Evolutionary conservation across 2,797 vertebrate genomes (phyloP), one percentile per base, ranked within the genome.

Genomic region (Zalophus californianus): DNA sequence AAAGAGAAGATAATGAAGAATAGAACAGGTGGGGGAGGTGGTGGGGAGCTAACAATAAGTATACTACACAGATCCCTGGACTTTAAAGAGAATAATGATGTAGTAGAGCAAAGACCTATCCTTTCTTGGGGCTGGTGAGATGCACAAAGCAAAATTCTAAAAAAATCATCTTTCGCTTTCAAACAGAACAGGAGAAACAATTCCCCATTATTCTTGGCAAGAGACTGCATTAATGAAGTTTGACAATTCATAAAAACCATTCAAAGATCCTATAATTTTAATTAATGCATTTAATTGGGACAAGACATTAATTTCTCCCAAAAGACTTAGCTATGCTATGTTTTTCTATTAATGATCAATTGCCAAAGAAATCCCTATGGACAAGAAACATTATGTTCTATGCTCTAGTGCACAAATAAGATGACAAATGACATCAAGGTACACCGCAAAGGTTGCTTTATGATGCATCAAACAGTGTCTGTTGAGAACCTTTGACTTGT

Each of bases 291-390:
- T 97, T 96, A 94, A 96, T 94, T 84, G 70, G 92, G 62, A 88
- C 3, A 82, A 94, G 44, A 98, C 75, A 94, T 97, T 97, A 97
- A 97, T 96, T 97, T 98, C 32, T 93, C 87, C 98, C 89, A 29
- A 21, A 95, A 77, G 96, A 97, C 92, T 98, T 97, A 96, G 91
- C 60, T 91, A 86, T 94, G 97, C 83, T 97, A 11, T 91, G 66
- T 86, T 98, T 98, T 98, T 97, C 95, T 98, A 97, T 98, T 98
- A 98, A 97, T 5, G 2, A 96, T 97, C 96, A 98, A 98, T 97
- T 97, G 88, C 89, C 95, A 94, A 97, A 97, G 79, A 97, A 98
- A 96, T 25, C 91, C 84, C 80, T 90, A 58, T n/a, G 93, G 95
- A 86, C 82, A 92, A 60, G 83, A 97, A 91, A 96, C 64, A 86